Conservation (phyloP, 2,113 vertebrate species). For the Sinosuthora webbiana region DNA sequence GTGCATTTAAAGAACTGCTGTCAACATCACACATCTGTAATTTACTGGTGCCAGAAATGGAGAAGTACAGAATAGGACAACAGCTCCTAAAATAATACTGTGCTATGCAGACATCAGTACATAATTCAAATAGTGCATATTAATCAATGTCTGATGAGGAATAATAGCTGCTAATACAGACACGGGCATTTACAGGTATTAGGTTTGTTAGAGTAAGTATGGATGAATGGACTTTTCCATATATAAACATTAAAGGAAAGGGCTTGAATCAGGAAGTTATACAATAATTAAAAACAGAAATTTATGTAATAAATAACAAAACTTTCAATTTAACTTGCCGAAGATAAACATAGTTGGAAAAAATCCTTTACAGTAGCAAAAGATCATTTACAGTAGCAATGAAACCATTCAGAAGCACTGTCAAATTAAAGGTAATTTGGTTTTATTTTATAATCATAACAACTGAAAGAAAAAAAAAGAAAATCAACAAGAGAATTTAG, state of each 20-base stretch:
- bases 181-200: conserved; percentile 29
- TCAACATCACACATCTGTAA: neutral
- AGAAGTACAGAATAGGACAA: conserved; percentile 11
- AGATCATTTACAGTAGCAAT: neutral
- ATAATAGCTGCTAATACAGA: conserved; percentile 55
- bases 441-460: neutral
- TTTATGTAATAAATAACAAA: neutral
- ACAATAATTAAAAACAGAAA: neutral
- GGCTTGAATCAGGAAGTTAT: neutral
- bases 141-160: conserved; percentile 45
- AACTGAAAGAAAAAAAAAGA: neutral
- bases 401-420: neutral
- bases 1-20: conserved; percentile 48
- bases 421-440: neutral
- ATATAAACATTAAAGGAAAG: conserved; percentile 29
- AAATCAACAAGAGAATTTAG: neutral
- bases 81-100: conserved; percentile 49
- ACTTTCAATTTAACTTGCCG: neutral
- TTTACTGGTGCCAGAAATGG: conserved; percentile 18
- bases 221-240: conserved; percentile 11
- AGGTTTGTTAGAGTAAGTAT: neutral
- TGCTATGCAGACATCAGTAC: conserved; percentile 59
- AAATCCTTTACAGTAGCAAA: neutral
- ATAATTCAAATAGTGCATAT: conserved; percentile 59
- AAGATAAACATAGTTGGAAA: neutral